These are phyloP conservation scores for Selenia dentaria DNA, from an alignment of 2,888 invertebrate species.

Conservation along the genomic window DNA sequence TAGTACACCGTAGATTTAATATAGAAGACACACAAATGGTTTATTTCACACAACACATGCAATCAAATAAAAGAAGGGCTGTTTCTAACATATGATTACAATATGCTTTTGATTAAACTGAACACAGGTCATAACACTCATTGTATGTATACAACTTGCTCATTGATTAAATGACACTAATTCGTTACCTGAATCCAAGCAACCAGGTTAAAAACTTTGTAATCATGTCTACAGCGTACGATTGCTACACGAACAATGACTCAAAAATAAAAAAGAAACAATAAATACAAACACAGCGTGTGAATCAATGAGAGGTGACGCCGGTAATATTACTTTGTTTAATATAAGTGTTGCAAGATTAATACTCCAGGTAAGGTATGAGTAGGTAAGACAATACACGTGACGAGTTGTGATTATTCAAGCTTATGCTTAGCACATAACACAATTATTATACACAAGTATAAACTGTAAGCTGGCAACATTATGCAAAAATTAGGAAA, in stretches of 20 bases:
- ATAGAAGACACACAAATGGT: not conserved
- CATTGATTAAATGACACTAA: not conserved
- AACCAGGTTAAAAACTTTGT: conserved; percentile 14
- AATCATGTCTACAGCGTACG: conserved; percentile 8
- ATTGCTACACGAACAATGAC: not conserved
- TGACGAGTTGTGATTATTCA: not conserved
- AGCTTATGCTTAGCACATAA: not conserved
- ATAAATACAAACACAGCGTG: conserved; percentile 7
- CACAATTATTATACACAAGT: not conserved
- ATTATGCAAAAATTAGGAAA: conserved; percentile 6
- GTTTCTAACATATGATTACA: not conserved
- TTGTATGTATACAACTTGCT: not conserved
- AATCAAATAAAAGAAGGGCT: not conserved
- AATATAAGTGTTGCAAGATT: conserved; percentile 68
- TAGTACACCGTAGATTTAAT: conserved; percentile 5
- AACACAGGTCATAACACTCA: not conserved
- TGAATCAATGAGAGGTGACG: conserved; percentile 8
- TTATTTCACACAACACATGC: not conserved
- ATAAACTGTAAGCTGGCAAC: conserved; percentile 12
- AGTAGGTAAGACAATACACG: not conserved
- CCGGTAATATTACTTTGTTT: conserved; percentile 50
- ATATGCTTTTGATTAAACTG: not conserved
- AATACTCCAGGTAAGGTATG: conserved; percentile 3
- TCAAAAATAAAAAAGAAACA: not conserved
- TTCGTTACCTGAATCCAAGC: conserved; percentile 13